A percentile compares a stretch with the other conserved stretches of the same genome.
Evolutionary conservation across 2,888 invertebrate species (phyloP).

Genomic region (Parasteatoda lunata): DNA sequence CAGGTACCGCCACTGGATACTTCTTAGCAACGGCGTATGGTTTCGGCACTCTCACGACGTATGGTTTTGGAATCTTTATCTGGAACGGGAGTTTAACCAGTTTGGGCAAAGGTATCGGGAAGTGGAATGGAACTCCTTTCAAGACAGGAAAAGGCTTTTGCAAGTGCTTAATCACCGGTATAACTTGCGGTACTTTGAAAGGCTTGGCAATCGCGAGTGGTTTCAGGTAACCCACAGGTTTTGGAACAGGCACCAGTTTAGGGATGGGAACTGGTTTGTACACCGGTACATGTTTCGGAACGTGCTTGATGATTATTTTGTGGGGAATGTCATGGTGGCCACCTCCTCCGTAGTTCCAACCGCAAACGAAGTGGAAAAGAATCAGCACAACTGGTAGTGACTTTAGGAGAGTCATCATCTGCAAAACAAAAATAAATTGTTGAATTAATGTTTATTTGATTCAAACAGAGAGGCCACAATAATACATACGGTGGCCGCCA

Average conservation of each 20-base stretch:
- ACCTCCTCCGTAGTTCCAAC: slow-evolving; percentile 27
- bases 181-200: slow-evolving; percentile 64
- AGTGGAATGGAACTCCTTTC: slow-evolving; percentile 60
- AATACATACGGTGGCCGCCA: no score
- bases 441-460: not conserved
- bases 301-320: slow-evolving; percentile 68
- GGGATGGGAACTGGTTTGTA: slow-evolving; percentile 68
- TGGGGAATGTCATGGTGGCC: slow-evolving; percentile 45
- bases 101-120: slow-evolving; percentile 63
- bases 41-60: slow-evolving; percentile 67
- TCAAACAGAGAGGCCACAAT: not conserved
- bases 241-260: slow-evolving; percentile 65
- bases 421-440: not conserved
- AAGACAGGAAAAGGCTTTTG: slow-evolving; percentile 65
- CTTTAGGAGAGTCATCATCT: slow-evolving; percentile 8
- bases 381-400: slow-evolving; percentile 26
- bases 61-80: slow-evolving; percentile 68
- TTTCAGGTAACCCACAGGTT: slow-evolving; percentile 61
- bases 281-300: slow-evolving; percentile 65
- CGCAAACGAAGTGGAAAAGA: slow-evolving; percentile 31
- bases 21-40: slow-evolving; percentile 68
- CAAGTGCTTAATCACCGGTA: slow-evolving; percentile 68
- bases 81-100: slow-evolving; percentile 61
- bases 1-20: slow-evolving; percentile 66
- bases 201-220: slow-evolving; percentile 67